Evolutionary conservation across 1,140 invertebrate genomes (phyloP).

Genomic region (Solenopsis invicta): DNA sequence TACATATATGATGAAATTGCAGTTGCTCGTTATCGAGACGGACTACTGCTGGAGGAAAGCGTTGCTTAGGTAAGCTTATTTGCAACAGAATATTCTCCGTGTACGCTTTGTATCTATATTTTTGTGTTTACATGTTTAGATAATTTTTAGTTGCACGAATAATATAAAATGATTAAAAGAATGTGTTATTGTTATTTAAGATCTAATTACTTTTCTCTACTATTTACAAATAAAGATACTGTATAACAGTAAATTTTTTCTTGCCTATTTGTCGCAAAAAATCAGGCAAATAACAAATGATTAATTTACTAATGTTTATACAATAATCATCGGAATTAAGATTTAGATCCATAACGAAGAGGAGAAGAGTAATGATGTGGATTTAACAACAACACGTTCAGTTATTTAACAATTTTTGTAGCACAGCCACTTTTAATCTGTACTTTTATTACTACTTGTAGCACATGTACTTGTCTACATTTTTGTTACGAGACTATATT

Average conservation of each 20-base stretch:
- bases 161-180: background rate
- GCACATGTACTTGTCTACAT: background rate
- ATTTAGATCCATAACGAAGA: background rate
- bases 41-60: constrained; percentile 85
- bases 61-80: constrained; percentile 81
- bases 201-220: constrained; percentile 1
- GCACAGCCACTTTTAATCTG: background rate
- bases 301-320: background rate
- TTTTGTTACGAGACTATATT: background rate
- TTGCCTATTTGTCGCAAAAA: background rate
- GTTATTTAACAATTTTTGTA: background rate
- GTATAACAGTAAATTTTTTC: background rate
- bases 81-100: too few relatives aligned
- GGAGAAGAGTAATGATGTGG: background rate
- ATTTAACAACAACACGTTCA: constrained; percentile 5
- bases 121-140: background rate
- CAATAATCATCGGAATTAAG: background rate
- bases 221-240: background rate
- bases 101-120: background rate
- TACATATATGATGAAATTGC: constrained; percentile 85
- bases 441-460: constrained; percentile 5
- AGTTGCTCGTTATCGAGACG: constrained; percentile 84
- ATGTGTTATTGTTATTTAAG: constrained; percentile 8
- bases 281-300: background rate
- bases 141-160: background rate